phyloP scores from a whole-genome alignment of 2,113 vertebrate genomes.

The Smithornis capensis region DNA sequence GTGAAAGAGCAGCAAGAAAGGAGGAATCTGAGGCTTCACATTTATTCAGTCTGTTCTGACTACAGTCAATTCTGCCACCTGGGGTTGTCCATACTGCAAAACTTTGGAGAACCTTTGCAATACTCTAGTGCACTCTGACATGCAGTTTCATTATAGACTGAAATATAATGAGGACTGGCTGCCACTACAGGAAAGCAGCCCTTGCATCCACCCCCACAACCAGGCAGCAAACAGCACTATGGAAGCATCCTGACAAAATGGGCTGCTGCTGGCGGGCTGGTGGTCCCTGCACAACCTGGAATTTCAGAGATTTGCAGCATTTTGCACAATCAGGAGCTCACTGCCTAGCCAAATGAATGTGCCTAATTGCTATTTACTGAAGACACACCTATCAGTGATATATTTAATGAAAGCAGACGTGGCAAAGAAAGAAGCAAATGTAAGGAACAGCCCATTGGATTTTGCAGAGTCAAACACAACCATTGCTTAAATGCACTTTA shows the following conservation, averaged over 20 bases:
- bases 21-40: background rate
- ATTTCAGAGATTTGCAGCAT: background rate
- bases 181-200: background rate
- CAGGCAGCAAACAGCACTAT: background rate
- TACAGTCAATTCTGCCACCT: background rate
- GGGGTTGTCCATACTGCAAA: background rate
- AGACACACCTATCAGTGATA: background rate
- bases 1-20: background rate
- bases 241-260: background rate
- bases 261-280: background rate
- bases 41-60: background rate
- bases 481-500: background rate
- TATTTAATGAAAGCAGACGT: background rate
- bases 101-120: background rate
- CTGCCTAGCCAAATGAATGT: background rate
- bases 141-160: background rate
- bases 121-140: background rate
- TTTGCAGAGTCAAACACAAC: background rate
- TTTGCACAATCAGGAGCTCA: background rate
- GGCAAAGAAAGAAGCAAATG: background rate
- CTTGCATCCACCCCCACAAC: accelerated
- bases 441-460: background rate
- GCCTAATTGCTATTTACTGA: background rate
- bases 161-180: background rate
- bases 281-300: background rate